These are phyloP conservation scores for Harpagoxenus sublaevis DNA, from an alignment of 2,888 invertebrate species.

Conservation along the genomic window DNA sequence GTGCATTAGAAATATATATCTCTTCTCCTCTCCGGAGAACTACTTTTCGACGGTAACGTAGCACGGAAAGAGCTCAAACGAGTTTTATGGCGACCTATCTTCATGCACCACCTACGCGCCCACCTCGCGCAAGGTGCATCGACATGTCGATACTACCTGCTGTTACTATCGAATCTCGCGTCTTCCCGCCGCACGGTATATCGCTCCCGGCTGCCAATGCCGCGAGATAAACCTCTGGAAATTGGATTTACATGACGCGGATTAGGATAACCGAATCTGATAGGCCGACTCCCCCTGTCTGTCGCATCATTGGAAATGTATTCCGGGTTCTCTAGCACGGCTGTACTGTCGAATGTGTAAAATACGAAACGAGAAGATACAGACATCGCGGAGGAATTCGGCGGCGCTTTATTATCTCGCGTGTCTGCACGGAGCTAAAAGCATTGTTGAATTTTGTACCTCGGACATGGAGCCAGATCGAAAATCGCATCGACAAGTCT, in stretches of 20 bases:
- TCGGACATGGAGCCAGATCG: not conserved
- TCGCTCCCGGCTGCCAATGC: slow-evolving; percentile 64
- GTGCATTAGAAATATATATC: not conserved
- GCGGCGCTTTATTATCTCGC: slow-evolving; percentile 6
- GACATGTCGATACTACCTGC: slow-evolving; percentile 64
- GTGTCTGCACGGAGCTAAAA: not conserved
- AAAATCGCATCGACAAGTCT: not conserved
- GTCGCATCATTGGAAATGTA: slow-evolving; percentile 53
- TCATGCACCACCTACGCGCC: slow-evolving; percentile 44
- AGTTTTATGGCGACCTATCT: slow-evolving; percentile 72
- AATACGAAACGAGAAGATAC: slow-evolving; percentile 34
- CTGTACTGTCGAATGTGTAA: slow-evolving; percentile 31
- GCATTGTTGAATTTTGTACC: not conserved
- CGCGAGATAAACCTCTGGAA: slow-evolving; percentile 71
- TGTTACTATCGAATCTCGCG: slow-evolving; percentile 55
- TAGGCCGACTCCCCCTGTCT: slow-evolving; percentile 53
- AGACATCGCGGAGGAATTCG: not conserved
- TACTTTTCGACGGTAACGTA: slow-evolving; percentile 63
- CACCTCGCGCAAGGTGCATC: slow-evolving; percentile 52
- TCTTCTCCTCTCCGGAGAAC: slow-evolving; percentile 32
- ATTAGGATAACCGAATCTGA: slow-evolving; percentile 73
- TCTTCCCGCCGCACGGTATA: slow-evolving; percentile 54
- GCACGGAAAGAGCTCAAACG: slow-evolving; percentile 68
- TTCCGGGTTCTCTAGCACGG: slow-evolving; percentile 18
- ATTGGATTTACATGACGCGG: slow-evolving; percentile 76